A percentile compares a stretch with the other conserved stretches of the same genome.
phyloP scores from a whole-genome alignment of 1,140 invertebrate genomes.

The Bombus soroeensis region DNA sequence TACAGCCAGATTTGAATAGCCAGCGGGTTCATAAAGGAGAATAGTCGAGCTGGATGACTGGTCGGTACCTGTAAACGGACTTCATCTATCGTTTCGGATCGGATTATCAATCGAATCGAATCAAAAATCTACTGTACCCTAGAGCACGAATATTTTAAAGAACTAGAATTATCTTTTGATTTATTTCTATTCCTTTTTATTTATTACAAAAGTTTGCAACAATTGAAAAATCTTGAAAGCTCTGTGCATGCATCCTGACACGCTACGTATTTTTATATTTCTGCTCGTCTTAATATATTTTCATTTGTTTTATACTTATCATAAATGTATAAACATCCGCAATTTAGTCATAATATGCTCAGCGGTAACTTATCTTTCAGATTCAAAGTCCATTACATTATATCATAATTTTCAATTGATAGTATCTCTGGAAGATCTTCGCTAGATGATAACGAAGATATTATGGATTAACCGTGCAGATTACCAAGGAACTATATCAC shows the following conservation, averaged over 20 bases:
- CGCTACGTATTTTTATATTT: neutral
- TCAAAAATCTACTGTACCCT: no score
- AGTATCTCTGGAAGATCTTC: neutral
- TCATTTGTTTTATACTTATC: neutral
- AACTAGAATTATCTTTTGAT: neutral
- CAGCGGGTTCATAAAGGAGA: conserved; percentile 94
- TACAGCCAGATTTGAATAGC: conserved; percentile 93
- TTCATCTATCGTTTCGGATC: neutral
- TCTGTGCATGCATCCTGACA: no score
- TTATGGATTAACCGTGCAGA: conserved; percentile 1
- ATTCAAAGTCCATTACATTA: neutral
- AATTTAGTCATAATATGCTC: neutral
- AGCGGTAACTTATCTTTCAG: neutral
- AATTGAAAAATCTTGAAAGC: no score
- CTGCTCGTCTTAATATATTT: neutral
- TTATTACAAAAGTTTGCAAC: no score
- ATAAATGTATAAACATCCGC: neutral
- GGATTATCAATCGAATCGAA: no score
- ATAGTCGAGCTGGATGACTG: conserved; percentile 89
- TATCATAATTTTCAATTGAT: neutral
- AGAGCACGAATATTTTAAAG: neutral
- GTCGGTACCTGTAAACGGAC: conserved; percentile 84
- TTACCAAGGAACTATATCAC: no score
- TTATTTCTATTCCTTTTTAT: no score
- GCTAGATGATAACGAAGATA: neutral